phyloP scores from a whole-genome alignment of 2,797 vertebrate species.

The Trematomus bernacchii region DNA sequence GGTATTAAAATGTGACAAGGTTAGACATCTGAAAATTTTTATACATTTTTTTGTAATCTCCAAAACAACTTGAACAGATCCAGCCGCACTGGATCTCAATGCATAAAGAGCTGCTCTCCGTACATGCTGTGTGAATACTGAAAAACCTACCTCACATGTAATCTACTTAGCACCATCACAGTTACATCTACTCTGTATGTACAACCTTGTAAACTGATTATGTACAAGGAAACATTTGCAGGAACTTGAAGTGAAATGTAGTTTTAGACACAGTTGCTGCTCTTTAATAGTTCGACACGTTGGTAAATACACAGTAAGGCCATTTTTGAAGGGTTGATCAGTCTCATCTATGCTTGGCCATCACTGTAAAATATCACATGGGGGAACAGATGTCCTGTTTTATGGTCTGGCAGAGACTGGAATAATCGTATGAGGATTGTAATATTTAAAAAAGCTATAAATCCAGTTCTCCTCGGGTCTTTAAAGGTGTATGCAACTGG shows the following conservation, averaged over 20 bases:
- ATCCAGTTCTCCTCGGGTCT: slow-evolving; percentile 8
- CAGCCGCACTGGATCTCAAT: not conserved
- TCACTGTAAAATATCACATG: slow-evolving; percentile 22
- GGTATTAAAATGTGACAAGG: not conserved
- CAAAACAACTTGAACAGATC: not conserved
- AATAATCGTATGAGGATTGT: slow-evolving; percentile 12
- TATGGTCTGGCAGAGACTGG: slow-evolving; percentile 18
- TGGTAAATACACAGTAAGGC: not conserved
- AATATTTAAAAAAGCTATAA: slow-evolving; percentile 36
- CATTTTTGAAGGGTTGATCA: slow-evolving; percentile 1
- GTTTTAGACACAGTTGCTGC: not conserved
- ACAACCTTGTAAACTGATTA: slow-evolving; percentile 1
- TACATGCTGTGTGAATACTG: not conserved
- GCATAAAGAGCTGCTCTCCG: not conserved
- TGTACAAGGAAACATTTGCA: slow-evolving; percentile 2
- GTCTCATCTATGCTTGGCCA: not conserved
- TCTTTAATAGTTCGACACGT: not conserved
- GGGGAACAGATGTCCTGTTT: slow-evolving; percentile 47
- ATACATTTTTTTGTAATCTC: not conserved
- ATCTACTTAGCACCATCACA: slow-evolving; percentile 15
- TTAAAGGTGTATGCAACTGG: slow-evolving; percentile 1
- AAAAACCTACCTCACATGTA: slow-evolving; percentile 15
- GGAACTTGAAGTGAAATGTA: not conserved
- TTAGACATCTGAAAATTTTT: not conserved
- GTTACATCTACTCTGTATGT: slow-evolving; percentile 7